Conservation (phyloP, 2,888 invertebrate genomes). For the Oxystoma pomonae region DNA sequence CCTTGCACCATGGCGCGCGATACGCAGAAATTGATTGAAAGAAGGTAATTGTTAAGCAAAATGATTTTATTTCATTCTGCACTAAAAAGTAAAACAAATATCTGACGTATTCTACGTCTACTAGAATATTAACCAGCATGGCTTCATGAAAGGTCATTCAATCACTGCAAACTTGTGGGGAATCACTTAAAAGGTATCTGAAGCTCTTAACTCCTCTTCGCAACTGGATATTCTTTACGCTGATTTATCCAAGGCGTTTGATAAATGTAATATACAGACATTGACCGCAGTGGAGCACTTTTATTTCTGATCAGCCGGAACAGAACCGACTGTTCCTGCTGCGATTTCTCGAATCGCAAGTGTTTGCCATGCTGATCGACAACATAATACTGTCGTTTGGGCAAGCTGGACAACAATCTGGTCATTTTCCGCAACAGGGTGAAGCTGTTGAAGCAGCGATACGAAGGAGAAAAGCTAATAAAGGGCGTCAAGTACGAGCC, state of each 20-base stretch:
- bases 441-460: slow-evolving; percentile 68
- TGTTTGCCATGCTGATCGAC: slow-evolving; percentile 96
- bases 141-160: no score
- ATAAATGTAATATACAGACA: no score
- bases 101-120: no score
- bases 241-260: no score
- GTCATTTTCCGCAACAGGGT: slow-evolving; percentile 81
- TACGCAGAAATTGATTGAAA: slow-evolving; percentile 59
- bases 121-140: no score
- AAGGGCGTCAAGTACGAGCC: slow-evolving; percentile 71
- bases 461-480: slow-evolving; percentile 69
- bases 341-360: slow-evolving; percentile 93
- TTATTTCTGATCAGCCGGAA: slow-evolving; percentile 97
- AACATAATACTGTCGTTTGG: slow-evolving; percentile 90
- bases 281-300: no score
- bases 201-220: no score
- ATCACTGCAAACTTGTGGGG: no score
- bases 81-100: no score
- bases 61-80: slow-evolving; percentile 88
- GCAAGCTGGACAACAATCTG: slow-evolving; percentile 70
- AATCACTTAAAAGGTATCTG: no score
- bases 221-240: no score
- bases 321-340: slow-evolving; percentile 92
- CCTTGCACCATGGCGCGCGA: slow-evolving; percentile 65
- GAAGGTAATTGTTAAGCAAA: slow-evolving; percentile 63